phyloP scores from a whole-genome alignment of 2,888 invertebrate species.

The Zootermopsis nevadensis region DNA sequence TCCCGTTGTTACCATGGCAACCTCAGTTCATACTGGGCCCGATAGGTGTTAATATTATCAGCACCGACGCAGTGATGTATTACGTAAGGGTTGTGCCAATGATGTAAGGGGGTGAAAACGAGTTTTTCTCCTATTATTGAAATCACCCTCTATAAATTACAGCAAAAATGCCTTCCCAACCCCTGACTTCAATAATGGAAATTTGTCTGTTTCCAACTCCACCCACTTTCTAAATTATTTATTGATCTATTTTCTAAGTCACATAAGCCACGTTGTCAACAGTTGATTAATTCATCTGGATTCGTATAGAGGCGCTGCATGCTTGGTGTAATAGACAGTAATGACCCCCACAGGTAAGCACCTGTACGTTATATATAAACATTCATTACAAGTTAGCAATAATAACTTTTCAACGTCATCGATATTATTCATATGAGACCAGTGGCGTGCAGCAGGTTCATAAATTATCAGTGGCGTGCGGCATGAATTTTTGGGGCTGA shows the following conservation, averaged over 20 bases:
- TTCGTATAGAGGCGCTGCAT: background rate
- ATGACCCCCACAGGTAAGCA: background rate
- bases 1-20: background rate
- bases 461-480: background rate
- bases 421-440: slow-evolving; percentile 11
- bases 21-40: background rate
- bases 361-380: slow-evolving; percentile 3
- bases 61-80: background rate
- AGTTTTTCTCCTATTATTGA: background rate
- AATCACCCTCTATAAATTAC: slow-evolving; percentile 18
- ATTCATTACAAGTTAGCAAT: slow-evolving; percentile 9
- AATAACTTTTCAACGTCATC: slow-evolving; percentile 18
- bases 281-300: slow-evolving; percentile 29
- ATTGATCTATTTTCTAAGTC: background rate
- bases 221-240: slow-evolving; percentile 17
- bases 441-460: background rate
- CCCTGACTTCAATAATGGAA: slow-evolving; percentile 19
- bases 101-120: background rate
- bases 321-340: slow-evolving; percentile 11
- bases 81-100: background rate
- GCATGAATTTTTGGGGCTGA: too few species aligned
- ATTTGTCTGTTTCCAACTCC: slow-evolving; percentile 8
- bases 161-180: slow-evolving; percentile 17
- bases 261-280: background rate
- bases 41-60: background rate